Base-by-base conservation (phyloP, 2,113 vertebrate genomes). In the Craseonycteris thonglongyai region DNA sequence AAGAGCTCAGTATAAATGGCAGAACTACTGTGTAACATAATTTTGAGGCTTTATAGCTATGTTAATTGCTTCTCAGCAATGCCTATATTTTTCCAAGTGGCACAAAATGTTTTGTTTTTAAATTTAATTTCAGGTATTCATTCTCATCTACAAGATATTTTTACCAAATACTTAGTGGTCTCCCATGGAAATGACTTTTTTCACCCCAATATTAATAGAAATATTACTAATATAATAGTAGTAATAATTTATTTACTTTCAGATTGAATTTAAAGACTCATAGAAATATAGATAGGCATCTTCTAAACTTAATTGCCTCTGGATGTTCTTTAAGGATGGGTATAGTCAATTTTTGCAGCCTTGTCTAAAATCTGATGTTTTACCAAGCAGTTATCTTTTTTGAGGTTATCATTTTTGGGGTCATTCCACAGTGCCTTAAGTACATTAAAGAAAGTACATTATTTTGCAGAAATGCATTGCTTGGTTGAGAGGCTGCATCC, bases 351-450 rank as follows among this genome's bases (percentile, higher is more conserved):
- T 92, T 95, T 88, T 80, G 11, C 22, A 87, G 7, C 16, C 26
- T 89, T n/a, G 75, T 84, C 45, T 51, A 80, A 93, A 95, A 79
- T 85, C 72, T 42, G 56, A 49, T 26, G 18, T 75, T 94, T 92
- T 88, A 13, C 65, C n/a, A 33, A 51, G 5, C 13, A 82, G 4
- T 83, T 93, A 66, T 40, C 19, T 79, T 84, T 88, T 88, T 90
- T 79, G 28, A 93, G 30, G 16, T 88, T 90, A 66, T 56, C 19
- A 61, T 35, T 91, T 76, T 91, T 45, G n/a, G 4, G n/a, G 4
- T 90, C 35, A 54, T 22, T 88, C 30, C 40, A 58, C 2, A 42
- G 13, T 85, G 8, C 8, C 15, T 47, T 90, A 68, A 94, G 35
- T 81, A 81, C 24, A 84, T 78, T 71, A 59, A 68, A 61, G 68